Evolutionary conservation across 1,140 invertebrate genomes (phyloP), one percentile per base, ranked within the genome.

Genomic region (Apis florea): DNA sequence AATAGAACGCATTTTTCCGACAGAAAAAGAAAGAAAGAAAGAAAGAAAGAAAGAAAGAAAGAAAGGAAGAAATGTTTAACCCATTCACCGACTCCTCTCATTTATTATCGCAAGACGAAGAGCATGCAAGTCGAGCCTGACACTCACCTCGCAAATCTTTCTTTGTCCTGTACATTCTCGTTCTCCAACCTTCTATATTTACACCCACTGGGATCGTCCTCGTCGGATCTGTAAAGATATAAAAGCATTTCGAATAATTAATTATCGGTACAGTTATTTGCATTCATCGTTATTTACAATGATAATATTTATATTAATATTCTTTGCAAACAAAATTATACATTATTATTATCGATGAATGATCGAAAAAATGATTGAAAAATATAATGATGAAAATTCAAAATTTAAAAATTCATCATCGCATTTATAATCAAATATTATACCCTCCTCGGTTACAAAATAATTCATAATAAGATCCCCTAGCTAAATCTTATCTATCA

Each of bases 141-240:
- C 78, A 83, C 91, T 93, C 92, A 98, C 97, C 97, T 97, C 85
- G 98, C 98, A 95, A 98, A 99, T 89, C 98, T 96, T 93, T 99
- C 98, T 94, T 98, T 98, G 93, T 99, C 98, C 95, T 98, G 97
- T 94, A 97, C 96, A 93, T 96, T 97, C 89, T 98, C 97, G 93
- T 98, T 97, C 92, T 99, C 98, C 96, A 98, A 96, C 95, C 96
- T 96, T 90, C 95, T 95, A 92, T 96, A 97, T 95, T 97, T 97
- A 90, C 95, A 95, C 84, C 95, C 95, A 94, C 95, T 97, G 90
- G 96, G 96, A 94, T 97, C 96, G 95, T 97, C 97, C 94, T 97
- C 97, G 96, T 97, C 96, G 92, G 96, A 97, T 94, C 96, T 97
- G 92, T 47, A 83, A 87, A 76, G 26, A 79, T 51, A 82, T 56